Conservation (phyloP, 2,888 invertebrate genomes). For the Dolomedes plantarius region DNA sequence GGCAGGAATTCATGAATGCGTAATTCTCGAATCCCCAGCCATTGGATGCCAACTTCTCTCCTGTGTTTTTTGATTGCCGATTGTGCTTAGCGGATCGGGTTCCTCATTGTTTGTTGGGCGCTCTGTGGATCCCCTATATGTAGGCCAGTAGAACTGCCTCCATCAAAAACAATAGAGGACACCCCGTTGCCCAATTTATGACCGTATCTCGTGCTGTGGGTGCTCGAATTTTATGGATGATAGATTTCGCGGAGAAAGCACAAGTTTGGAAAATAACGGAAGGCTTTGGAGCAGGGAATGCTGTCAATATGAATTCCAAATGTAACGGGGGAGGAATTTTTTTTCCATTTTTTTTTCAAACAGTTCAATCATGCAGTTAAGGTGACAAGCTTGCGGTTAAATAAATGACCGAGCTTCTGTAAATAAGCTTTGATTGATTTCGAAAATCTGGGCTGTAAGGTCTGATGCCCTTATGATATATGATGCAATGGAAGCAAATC, state of each 20-base stretch:
- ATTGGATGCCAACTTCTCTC: constrained; percentile 26
- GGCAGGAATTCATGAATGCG: constrained; percentile 65
- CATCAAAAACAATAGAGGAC: constrained; percentile 30
- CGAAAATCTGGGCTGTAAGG: too few relatives aligned
- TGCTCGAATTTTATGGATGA: constrained; percentile 59
- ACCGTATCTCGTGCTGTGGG: constrained; percentile 36
- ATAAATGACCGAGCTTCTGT: too few relatives aligned
- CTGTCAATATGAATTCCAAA: background rate
- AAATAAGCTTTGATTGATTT: too few relatives aligned
- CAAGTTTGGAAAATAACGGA: background rate
- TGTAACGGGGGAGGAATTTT: too few relatives aligned
- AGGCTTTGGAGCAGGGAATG: background rate
- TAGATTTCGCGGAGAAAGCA: constrained; percentile 38
- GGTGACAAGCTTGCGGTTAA: too few relatives aligned
- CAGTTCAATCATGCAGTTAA: too few relatives aligned
- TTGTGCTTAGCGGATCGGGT: constrained; percentile 45
- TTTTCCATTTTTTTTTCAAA: too few relatives aligned
- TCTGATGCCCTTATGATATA: too few relatives aligned
- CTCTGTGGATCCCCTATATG: constrained; percentile 30
- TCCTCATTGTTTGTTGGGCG: constrained; percentile 39
- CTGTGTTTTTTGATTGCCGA: constrained; percentile 54
- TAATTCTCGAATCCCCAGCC: constrained; percentile 32
- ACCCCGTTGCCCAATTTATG: constrained; percentile 68
- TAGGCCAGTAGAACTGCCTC: constrained; percentile 67
- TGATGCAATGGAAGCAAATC: too few relatives aligned